Evolutionary conservation across 2,888 invertebrate species (phyloP).

Genomic region (Galeopsomyia nigrocyanea): DNA sequence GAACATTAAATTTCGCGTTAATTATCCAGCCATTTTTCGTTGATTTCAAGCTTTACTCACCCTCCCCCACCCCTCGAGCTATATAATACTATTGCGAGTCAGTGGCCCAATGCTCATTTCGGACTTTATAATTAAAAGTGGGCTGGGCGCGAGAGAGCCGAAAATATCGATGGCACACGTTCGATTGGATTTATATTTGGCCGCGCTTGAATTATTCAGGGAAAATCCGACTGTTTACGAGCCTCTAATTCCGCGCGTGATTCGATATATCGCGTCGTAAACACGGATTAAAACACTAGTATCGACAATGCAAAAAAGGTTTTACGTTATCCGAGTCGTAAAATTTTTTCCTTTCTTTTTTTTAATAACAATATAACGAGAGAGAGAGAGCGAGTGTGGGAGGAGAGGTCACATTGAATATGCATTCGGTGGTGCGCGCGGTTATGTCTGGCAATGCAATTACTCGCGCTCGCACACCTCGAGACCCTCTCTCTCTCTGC

Average conservation of each 20-base stretch:
- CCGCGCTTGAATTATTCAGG: conserved; percentile 2
- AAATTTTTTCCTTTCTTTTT: background rate
- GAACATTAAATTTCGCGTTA: conserved; percentile 41
- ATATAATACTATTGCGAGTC: background rate
- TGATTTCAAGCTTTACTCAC: conserved; percentile 22
- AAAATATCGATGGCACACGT: background rate
- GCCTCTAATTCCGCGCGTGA: background rate
- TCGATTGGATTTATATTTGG: conserved; percentile 13
- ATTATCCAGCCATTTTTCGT: conserved; percentile 39
- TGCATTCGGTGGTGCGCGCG: conserved; percentile 29
- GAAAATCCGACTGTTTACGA: background rate
- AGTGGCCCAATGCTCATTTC: conserved; percentile 26
- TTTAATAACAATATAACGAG: background rate
- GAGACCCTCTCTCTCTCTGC: conserved; percentile 3
- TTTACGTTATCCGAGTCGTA: background rate
- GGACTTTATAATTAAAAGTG: conserved; percentile 26
- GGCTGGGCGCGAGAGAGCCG: background rate
- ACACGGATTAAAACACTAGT: background rate
- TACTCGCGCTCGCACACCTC: conserved; percentile 24
- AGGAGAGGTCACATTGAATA: conserved; percentile 36
- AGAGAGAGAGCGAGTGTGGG: background rate
- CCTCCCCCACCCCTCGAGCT: background rate
- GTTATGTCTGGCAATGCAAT: conserved; percentile 41
- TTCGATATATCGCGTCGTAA: background rate
- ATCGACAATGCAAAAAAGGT: too few relatives aligned